phyloP scores from a whole-genome alignment of 2,888 invertebrate genomes.

The Nephrotoma flavescens region DNA sequence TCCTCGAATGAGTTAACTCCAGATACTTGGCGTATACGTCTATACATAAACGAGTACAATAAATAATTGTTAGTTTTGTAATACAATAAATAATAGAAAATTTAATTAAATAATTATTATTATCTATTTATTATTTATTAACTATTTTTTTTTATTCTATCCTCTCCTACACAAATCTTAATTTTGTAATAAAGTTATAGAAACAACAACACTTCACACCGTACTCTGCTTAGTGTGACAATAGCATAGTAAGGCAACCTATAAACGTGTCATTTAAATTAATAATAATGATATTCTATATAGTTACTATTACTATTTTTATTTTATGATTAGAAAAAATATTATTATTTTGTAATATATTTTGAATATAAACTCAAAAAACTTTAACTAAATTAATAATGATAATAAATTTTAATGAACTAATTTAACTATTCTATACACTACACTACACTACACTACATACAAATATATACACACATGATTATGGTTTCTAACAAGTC shows the following conservation, averaged over 20 bases:
- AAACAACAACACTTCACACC: background rate
- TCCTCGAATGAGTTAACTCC: background rate
- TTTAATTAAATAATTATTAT: background rate
- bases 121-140: background rate
- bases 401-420: background rate
- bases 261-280: background rate
- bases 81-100: background rate
- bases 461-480: background rate
- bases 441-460: background rate
- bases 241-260: background rate
- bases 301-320: background rate
- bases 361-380: background rate
- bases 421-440: background rate
- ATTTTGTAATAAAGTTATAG: background rate
- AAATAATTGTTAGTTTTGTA: background rate
- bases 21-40: background rate
- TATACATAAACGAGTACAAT: background rate
- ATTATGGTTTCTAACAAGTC: background rate
- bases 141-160: background rate
- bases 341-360: background rate
- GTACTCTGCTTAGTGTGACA: background rate
- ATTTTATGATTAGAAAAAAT: background rate
- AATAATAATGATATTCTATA: background rate
- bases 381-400: background rate
- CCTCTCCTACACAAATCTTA: background rate